These are phyloP conservation scores for Ethmia dodecea DNA, from an alignment of 2,888 invertebrate species.

Conservation along the genomic window DNA sequence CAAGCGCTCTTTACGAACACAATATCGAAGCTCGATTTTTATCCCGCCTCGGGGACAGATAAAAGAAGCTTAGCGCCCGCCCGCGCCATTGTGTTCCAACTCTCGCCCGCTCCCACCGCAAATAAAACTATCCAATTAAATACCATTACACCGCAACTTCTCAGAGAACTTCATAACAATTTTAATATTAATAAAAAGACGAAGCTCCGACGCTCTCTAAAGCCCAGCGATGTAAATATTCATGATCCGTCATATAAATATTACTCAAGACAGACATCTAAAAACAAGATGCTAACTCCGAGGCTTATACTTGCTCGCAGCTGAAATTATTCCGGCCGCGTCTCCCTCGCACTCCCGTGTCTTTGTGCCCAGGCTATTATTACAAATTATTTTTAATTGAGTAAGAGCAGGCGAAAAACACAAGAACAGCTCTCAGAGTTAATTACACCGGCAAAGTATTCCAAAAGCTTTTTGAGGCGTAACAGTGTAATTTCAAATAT, in stretches of 20 bases:
- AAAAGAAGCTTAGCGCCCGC: constrained; percentile 38
- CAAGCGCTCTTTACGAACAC: constrained; percentile 57
- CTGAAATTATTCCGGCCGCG: constrained; percentile 59
- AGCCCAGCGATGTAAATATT: constrained; percentile 55
- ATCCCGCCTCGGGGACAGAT: constrained; percentile 42
- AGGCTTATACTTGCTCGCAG: constrained; percentile 37
- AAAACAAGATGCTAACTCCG: constrained; percentile 67
- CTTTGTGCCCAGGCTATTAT: constrained; percentile 60
- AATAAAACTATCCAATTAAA: constrained; percentile 51
- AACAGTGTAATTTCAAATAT: constrained; percentile 45
- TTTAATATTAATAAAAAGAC: constrained; percentile 36
- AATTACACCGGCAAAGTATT: constrained; percentile 52
- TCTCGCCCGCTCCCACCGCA: constrained; percentile 26
- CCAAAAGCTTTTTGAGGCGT: constrained; percentile 45
- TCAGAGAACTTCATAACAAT: neutral
- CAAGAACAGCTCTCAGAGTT: constrained; percentile 51
- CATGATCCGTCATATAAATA: constrained; percentile 64
- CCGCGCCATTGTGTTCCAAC: no score
- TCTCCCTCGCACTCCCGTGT: constrained; percentile 31
- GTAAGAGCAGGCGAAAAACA: constrained; percentile 62
- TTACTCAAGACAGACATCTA: constrained; percentile 44
- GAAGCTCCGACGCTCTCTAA: constrained; percentile 35
- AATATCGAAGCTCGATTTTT: constrained; percentile 57
- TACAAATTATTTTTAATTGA: constrained; percentile 73
- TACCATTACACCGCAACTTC: constrained; percentile 29